These are phyloP conservation scores for Calonectris borealis DNA, from an alignment of 2,113 vertebrate species.

Conservation along the genomic window DNA sequence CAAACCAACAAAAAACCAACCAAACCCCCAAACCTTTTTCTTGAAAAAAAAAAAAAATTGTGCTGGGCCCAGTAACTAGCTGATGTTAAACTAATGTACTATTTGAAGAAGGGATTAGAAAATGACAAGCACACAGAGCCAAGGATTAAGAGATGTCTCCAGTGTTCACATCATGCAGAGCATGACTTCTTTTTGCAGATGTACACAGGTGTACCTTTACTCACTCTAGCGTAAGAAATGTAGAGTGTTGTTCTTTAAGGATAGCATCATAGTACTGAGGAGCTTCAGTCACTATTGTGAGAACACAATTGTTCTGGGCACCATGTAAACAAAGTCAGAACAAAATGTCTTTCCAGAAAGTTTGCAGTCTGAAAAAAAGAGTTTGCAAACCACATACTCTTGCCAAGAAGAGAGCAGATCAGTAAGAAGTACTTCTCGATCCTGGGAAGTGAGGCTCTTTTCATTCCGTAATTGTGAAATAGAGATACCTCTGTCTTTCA, in stretches of 20 bases:
- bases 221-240: not conserved
- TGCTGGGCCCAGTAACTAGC: not conserved
- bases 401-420: not conserved
- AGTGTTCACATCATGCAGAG: not conserved
- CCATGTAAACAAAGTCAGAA: not conserved
- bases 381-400: not conserved
- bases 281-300: not conserved
- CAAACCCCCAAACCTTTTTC: not conserved
- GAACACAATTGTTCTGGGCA: not conserved
- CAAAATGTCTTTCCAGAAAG: not conserved
- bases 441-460: not conserved
- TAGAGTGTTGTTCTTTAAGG: not conserved
- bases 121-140: not conserved
- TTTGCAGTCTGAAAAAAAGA: not conserved
- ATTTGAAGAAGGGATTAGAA: not conserved
- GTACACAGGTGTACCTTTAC: not conserved
- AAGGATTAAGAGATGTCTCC: not conserved
- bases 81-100: not conserved
- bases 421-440: not conserved
- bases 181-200: not conserved
- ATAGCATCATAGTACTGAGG: not conserved
- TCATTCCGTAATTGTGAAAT: not conserved
- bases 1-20: not conserved
- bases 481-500: not conserved
- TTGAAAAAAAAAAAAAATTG: not conserved